Conservation (phyloP, 2,113 vertebrate species). For the Dissostichus mawsoni region DNA sequence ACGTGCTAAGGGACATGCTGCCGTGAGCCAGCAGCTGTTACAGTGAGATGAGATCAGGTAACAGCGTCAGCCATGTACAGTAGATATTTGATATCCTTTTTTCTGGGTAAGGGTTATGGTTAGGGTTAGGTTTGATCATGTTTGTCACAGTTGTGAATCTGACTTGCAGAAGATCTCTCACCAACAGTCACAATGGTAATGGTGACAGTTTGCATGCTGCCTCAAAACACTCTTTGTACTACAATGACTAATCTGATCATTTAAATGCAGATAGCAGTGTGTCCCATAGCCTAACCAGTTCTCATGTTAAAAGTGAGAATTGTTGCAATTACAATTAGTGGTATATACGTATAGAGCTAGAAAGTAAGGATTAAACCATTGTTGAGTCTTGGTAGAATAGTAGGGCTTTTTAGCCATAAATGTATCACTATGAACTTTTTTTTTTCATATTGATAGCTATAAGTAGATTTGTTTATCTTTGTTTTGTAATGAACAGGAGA, state of each 20-base stretch:
- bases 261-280: not conserved
- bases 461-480: no score
- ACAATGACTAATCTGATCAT: not conserved
- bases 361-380: no score
- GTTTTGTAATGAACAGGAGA: no score
- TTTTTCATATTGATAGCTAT: no score
- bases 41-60: constrained; percentile 37
- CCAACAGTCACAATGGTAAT: not conserved
- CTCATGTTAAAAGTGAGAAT: no score
- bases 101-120: not conserved
- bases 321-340: no score
- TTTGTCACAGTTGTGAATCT: not conserved
- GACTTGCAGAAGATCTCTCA: not conserved
- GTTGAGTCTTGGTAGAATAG: no score
- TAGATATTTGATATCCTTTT: not conserved
- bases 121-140: not conserved
- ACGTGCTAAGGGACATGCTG: constrained; percentile 6
- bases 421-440: no score
- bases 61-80: not conserved
- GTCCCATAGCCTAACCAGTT: no score
- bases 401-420: no score
- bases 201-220: not conserved
- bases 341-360: no score
- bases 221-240: not conserved
- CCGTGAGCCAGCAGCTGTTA: constrained; percentile 26